phyloP scores from a whole-genome alignment of 1,140 invertebrate species.

The Trialeurodes vaporariorum region DNA sequence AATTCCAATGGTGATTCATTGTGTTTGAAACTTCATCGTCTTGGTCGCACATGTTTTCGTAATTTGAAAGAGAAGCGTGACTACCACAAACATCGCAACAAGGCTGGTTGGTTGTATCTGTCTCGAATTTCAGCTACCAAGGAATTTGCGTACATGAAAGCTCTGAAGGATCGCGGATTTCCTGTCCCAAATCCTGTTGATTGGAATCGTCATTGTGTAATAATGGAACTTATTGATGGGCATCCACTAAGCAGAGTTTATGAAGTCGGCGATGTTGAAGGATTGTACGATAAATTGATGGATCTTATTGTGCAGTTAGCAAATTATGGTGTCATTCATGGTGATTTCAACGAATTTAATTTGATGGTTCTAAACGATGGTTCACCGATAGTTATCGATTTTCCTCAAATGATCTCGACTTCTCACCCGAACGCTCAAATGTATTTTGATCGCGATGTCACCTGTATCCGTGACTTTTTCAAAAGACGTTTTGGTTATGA shows the following conservation, averaged over 20 bases:
- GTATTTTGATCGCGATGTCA: conserved; percentile 93
- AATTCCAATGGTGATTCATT: conserved; percentile 59
- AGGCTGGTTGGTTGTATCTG: conserved; percentile 93
- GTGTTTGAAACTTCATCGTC: conserved; percentile 85
- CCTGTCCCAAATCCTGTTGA: conserved; percentile 93
- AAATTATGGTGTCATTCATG: conserved; percentile 92
- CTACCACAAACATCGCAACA: conserved; percentile 85
- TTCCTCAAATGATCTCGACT: conserved; percentile 98
- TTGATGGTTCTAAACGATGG: conserved; percentile 76
- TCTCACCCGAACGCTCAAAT: conserved; percentile 83
- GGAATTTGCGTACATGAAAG: conserved; percentile 98
- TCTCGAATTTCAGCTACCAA: conserved; percentile 92
- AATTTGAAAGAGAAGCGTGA: conserved; percentile 94
- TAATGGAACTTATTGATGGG: conserved; percentile 86
- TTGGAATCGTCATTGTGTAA: conserved; percentile 89
- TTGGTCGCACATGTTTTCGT: conserved; percentile 92
- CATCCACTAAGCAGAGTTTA: conserved; percentile 69
- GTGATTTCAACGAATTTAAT: conserved; percentile 99
- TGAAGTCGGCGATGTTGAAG: conserved; percentile 61
- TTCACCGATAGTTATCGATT: conserved; percentile 87
- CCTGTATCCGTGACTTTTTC: conserved; percentile 87
- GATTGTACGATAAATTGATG: conserved; percentile 91
- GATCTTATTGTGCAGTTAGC: conserved; percentile 81
- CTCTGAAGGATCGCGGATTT: conserved; percentile 77
- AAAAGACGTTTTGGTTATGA: conserved; percentile 83